These are phyloP conservation scores for Synergus laeviventris DNA, from an alignment of 2,888 invertebrate species.

Conservation along the genomic window DNA sequence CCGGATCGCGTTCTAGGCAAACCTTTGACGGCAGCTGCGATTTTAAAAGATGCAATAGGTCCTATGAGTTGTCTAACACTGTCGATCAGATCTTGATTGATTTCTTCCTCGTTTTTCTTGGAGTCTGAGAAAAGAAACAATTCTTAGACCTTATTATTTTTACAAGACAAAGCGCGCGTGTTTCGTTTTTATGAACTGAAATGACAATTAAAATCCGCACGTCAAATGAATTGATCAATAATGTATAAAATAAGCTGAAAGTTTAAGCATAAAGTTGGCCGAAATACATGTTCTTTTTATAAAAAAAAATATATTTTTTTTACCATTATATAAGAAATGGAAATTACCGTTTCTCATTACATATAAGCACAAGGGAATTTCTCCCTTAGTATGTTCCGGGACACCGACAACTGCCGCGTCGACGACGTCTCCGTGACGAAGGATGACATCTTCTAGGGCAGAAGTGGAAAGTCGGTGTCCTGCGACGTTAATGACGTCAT, in stretches of 20 bases:
- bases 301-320: background rate
- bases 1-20: conserved; percentile 94
- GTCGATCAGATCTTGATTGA: conserved; percentile 79
- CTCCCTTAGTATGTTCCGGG: conserved; percentile 92
- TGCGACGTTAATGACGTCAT: conserved; percentile 97
- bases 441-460: conserved; percentile 92
- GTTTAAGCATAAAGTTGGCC: too few relatives aligned
- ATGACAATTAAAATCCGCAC: too few relatives aligned
- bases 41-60: conserved; percentile 92
- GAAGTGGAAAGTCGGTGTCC: conserved; percentile 94
- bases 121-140: conserved; percentile 72
- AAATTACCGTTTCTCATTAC: conserved; percentile 82
- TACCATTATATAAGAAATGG: background rate
- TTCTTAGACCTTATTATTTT: background rate
- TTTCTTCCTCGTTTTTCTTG: conserved; percentile 77
- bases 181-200: too few relatives aligned
- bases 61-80: conserved; percentile 84
- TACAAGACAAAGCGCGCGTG: too few relatives aligned
- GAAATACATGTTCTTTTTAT: too few relatives aligned
- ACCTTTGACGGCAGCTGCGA: conserved; percentile 86
- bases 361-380: conserved; percentile 92
- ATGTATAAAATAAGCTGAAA: too few relatives aligned
- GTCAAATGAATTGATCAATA: too few relatives aligned
- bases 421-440: conserved; percentile 89
- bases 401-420: conserved; percentile 95